Percentiles rank a stretch among this genome's conserved stretches.
Evolutionary conservation across 2,888 invertebrate genomes (phyloP).

Genomic region (Microplitis manilae): DNA sequence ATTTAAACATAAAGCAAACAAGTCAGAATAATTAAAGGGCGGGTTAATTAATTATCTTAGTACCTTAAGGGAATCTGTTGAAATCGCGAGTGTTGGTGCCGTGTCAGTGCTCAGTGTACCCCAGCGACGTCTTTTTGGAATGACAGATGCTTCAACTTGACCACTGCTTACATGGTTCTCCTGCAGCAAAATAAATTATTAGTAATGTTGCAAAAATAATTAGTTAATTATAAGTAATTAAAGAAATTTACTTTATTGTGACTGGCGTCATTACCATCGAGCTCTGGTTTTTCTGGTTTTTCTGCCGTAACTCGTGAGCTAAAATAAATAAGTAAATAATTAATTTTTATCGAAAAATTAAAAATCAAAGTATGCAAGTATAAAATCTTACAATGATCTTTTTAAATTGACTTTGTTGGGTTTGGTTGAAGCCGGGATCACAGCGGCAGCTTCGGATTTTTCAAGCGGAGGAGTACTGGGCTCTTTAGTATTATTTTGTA

Average conservation of each 20-base stretch:
- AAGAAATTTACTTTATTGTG: constrained; percentile 61
- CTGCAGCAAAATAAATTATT: constrained; percentile 49
- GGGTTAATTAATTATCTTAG: constrained; percentile 25
- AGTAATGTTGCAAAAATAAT: neutral
- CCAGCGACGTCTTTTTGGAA: constrained; percentile 71
- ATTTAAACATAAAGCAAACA: constrained; percentile 12
- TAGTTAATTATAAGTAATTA: constrained; percentile 13
- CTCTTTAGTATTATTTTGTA: constrained; percentile 52
- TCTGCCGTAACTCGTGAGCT: constrained; percentile 59
- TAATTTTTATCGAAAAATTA: constrained; percentile 24
- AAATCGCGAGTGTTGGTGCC: constrained; percentile 80
- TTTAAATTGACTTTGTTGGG: constrained; percentile 69
- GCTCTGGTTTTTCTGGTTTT: constrained; percentile 54
- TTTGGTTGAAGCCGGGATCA: constrained; percentile 53
- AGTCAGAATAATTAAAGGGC: constrained; percentile 18
- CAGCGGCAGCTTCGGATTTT: constrained; percentile 47
- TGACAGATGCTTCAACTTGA: constrained; percentile 60
- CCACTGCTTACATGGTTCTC: constrained; percentile 62
- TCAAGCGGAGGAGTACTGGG: constrained; percentile 48
- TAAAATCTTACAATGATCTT: constrained; percentile 67
- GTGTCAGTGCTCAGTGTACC: constrained; percentile 71
- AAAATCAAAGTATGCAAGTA: constrained; percentile 22
- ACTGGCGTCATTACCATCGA: constrained; percentile 54
- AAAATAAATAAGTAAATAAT: constrained; percentile 54
- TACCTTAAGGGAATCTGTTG: constrained; percentile 81